phyloP scores from a whole-genome alignment of 2,113 vertebrate genomes.

The Phylloscopus trochilus region DNA sequence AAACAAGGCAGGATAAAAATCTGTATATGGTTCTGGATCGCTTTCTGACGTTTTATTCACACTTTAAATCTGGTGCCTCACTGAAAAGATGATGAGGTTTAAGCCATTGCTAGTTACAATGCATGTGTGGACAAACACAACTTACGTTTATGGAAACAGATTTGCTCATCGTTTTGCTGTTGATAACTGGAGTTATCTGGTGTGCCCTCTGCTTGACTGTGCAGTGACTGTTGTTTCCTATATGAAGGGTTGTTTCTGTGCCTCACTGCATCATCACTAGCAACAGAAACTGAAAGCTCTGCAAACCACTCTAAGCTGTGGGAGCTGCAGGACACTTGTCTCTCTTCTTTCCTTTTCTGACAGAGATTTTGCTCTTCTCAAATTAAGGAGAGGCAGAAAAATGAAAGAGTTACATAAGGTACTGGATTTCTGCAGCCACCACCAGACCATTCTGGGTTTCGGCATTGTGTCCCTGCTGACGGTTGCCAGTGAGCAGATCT shows the following conservation, averaged over 20 bases:
- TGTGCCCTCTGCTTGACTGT: not conserved
- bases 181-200: not conserved
- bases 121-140: not conserved
- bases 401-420: rapidly evolving
- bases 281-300: not conserved
- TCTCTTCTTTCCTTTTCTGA: no score
- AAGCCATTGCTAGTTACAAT: not conserved
- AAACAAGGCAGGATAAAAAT: not conserved
- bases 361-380: not conserved
- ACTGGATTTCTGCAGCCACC: not conserved
- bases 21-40: not conserved
- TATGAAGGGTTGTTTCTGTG: not conserved
- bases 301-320: not conserved
- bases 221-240: not conserved
- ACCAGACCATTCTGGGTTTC: conserved; percentile 41
- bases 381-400: not conserved
- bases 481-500: conserved; percentile 69
- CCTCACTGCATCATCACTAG: not conserved
- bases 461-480: conserved; percentile 74
- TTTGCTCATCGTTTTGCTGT: not conserved
- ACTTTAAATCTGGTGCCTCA: not conserved
- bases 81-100: not conserved
- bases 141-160: not conserved
- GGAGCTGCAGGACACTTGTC: not conserved
- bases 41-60: not conserved